Conservation (phyloP, 2,888 invertebrate genomes). For the Oligia strigilis region DNA sequence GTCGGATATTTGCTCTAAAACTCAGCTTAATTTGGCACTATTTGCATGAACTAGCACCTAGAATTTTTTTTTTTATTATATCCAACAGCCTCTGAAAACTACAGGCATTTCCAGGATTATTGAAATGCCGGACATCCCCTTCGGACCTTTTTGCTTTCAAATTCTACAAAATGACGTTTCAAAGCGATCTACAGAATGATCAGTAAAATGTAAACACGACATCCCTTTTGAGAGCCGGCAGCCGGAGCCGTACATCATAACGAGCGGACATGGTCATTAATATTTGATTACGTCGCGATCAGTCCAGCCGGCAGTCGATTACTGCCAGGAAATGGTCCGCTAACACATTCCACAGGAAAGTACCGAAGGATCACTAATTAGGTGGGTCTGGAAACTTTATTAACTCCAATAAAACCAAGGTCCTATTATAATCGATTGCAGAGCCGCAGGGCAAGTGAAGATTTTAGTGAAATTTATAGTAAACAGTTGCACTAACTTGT, state of each 20-base stretch:
- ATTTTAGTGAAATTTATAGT: neutral
- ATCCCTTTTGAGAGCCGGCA: slow-evolving; percentile 3
- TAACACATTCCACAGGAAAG: slow-evolving; percentile 12
- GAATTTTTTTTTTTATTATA: neutral
- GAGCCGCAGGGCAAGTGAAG: neutral
- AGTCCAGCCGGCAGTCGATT: slow-evolving; percentile 81
- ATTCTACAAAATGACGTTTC: neutral
- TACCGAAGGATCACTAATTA: slow-evolving; percentile 27
- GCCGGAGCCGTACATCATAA: slow-evolving; percentile 48
- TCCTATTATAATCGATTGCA: neutral
- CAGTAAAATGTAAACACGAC: slow-evolving; percentile 38
- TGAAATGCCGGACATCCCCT: neutral
- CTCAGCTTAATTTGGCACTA: neutral
- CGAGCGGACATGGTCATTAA: slow-evolving; percentile 69
- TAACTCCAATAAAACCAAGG: neutral
- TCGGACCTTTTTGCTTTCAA: neutral
- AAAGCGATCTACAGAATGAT: slow-evolving; percentile 12
- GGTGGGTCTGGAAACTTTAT: neutral
- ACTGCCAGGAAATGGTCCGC: slow-evolving; percentile 80
- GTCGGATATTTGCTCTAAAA: neutral
- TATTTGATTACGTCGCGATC: slow-evolving; percentile 75
- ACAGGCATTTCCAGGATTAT: neutral
- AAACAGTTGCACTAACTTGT: neutral
- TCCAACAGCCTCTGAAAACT: neutral
- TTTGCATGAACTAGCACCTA: neutral